phyloP scores from a whole-genome alignment of 2,797 vertebrate genomes.

The Eurystomus glaucurus region DNA sequence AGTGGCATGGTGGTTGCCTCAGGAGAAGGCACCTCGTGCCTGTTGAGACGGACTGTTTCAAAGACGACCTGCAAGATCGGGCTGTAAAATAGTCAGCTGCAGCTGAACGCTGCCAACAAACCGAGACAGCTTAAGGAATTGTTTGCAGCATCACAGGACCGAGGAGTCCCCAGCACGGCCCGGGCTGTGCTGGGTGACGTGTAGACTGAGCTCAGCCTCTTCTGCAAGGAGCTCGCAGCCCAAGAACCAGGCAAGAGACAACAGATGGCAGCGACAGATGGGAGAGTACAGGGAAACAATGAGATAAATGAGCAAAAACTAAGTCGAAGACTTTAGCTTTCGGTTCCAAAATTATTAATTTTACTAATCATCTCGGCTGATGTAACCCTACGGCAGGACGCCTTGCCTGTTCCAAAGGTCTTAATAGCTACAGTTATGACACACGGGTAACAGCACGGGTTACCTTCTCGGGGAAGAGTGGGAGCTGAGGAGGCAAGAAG shows the following conservation, averaged over 20 bases:
- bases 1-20: background rate
- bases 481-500: background rate
- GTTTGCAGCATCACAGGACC: background rate
- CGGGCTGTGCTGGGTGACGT: fast-evolving
- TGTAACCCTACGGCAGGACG: background rate
- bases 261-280: constrained; percentile 68
- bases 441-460: background rate
- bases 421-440: background rate
- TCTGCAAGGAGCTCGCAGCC: background rate
- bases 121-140: background rate
- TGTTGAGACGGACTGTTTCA: background rate
- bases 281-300: constrained; percentile 47
- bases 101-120: fast-evolving
- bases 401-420: background rate
- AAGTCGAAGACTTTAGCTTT: constrained; percentile 5
- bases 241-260: background rate
- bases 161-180: fast-evolving
- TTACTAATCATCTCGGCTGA: background rate
- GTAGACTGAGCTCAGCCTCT: background rate
- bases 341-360: constrained; percentile 20
- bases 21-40: fast-evolving
- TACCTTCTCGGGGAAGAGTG: background rate
- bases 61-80: background rate
- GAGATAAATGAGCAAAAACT: constrained; percentile 66
- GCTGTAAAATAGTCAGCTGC: background rate